A percentile compares a stretch with the other conserved stretches of the same genome.
Conservation (phyloP, 30 jellyfish, hydroid and myxozoan genomes). For the Hydractinia echinata region DNA sequence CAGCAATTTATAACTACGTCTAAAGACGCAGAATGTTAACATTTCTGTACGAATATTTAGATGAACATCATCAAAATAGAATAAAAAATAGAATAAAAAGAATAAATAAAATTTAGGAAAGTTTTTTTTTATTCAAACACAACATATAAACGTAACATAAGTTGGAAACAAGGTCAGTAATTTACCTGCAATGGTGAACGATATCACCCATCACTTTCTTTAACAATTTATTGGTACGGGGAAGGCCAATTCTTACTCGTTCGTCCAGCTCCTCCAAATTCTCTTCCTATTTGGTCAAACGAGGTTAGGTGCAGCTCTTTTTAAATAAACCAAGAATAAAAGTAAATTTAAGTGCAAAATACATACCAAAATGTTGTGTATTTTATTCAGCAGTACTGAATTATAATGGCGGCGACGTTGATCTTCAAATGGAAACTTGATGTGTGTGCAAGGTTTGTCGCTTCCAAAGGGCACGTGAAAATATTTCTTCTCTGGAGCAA, state of each 20-base stretch:
- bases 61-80: too few relatives aligned
- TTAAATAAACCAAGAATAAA: conserved; percentile 2
- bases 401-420: conserved; percentile 79
- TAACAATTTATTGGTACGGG: conserved; percentile 43
- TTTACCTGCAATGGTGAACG: conserved; percentile 86
- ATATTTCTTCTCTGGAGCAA: conserved; percentile 56
- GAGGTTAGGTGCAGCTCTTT: too few relatives aligned
- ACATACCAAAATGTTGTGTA: conserved; percentile 67
- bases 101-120: too few relatives aligned
- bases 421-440: conserved; percentile 91
- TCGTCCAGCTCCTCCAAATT: conserved; percentile 82
- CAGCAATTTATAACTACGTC: not conserved
- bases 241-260: conserved; percentile 66
- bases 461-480: conserved; percentile 63
- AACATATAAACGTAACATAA: too few relatives aligned
- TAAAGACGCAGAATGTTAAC: too few relatives aligned
- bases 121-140: too few relatives aligned
- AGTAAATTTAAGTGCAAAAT: not conserved
- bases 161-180: not conserved
- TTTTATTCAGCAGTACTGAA: conserved; percentile 58
- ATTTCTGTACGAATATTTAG: not conserved
- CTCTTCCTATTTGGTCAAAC: conserved; percentile 53
- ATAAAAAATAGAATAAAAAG: not conserved
- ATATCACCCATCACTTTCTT: conserved; percentile 82
- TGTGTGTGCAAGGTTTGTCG: conserved; percentile 75